Percentiles rank a stretch among this genome's conserved stretches.
Evolutionary conservation across 2,797 vertebrate species (phyloP).

Genomic region (Hypotaenidia philippensis): DNA sequence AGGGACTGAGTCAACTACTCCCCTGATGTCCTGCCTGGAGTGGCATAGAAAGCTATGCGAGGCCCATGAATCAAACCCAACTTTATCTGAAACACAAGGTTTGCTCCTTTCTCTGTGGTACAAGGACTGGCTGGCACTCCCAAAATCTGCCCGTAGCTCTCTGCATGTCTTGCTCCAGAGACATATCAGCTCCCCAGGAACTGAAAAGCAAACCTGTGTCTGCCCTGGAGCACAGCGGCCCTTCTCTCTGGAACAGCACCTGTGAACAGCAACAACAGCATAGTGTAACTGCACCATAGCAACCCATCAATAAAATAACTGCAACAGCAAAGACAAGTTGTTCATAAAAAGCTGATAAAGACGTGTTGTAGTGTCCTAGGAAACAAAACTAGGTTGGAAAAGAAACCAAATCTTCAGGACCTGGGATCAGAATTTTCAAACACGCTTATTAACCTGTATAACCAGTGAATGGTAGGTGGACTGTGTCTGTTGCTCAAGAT

Average conservation of each 20-base stretch:
- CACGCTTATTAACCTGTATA: not conserved
- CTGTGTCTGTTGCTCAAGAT: not conserved
- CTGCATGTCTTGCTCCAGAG: not conserved
- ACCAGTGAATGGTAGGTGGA: not conserved
- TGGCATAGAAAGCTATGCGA: not conserved
- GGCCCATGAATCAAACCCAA: not conserved
- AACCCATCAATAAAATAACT: not conserved
- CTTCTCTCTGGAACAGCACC: not conserved
- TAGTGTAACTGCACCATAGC: not conserved
- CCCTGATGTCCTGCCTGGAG: not conserved
- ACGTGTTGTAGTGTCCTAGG: not conserved
- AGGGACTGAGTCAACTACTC: not conserved
- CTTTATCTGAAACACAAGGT: not conserved
- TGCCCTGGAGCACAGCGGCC: not conserved
- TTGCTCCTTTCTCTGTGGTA: not conserved
- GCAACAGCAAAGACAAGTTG: not conserved
- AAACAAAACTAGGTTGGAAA: not conserved
- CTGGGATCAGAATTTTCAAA: not conserved
- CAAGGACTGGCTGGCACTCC: not conserved
- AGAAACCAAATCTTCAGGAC: not conserved
- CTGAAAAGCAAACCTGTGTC: rapidly evolving
- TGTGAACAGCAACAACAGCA: not conserved
- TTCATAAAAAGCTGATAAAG: not conserved
- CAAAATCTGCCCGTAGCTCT: not conserved
- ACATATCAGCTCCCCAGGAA: not conserved